Conservation (phyloP, 2,797 vertebrate genomes). For the Phataginus tetradactyla region DNA sequence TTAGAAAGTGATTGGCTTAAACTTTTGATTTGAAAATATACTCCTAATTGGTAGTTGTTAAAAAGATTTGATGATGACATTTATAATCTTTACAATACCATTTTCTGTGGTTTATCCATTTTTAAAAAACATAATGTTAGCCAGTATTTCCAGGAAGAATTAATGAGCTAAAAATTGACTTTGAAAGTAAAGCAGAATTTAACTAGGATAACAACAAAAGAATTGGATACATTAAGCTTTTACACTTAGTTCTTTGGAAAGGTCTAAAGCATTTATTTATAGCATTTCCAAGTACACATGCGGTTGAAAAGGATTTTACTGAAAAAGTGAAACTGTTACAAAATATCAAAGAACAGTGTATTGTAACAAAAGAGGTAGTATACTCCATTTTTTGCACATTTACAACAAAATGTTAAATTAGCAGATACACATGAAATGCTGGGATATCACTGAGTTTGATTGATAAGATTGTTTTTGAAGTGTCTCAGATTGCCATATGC, state of each 20-base stretch:
- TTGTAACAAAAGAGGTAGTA: not conserved
- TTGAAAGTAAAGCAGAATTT: not conserved
- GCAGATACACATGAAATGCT: not conserved
- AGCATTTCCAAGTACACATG: not conserved
- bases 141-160: slow-evolving; percentile 12
- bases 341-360: not conserved
- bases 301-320: not conserved
- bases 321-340: not conserved
- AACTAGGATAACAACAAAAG: not conserved
- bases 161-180: slow-evolving; percentile 36
- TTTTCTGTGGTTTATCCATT: not conserved
- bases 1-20: not conserved
- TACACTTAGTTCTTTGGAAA: not conserved
- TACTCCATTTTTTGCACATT: not conserved
- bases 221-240: not conserved
- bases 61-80: not conserved
- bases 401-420: not conserved
- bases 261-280: slow-evolving; percentile 3
- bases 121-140: not conserved
- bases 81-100: not conserved
- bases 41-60: not conserved
- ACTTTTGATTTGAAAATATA: not conserved
- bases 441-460: not conserved
- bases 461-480: not conserved
- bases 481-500: not conserved